phyloP scores from a whole-genome alignment of 2,797 vertebrate species.

The Syngnathus rostellatus region DNA sequence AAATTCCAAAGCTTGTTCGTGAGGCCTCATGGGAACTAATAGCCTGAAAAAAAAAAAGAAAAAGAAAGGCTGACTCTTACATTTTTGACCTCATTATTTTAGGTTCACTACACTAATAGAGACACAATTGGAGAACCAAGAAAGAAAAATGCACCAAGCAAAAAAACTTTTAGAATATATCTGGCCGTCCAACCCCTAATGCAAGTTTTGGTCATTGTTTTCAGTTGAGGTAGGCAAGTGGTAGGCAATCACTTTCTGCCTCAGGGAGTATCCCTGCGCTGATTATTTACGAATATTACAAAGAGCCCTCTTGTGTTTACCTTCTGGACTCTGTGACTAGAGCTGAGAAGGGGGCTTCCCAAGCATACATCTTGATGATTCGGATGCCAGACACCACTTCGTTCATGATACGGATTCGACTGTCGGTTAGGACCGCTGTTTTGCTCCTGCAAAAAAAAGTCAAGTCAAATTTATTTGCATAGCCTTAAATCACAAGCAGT shows the following conservation, averaged over 20 bases:
- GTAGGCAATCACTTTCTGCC: not conserved
- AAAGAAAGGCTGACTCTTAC: not conserved
- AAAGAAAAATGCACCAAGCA: no score
- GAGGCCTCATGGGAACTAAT: not conserved
- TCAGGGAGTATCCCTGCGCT: not conserved
- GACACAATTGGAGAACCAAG: not conserved
- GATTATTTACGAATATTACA: not conserved
- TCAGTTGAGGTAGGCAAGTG: not conserved
- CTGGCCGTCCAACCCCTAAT: not conserved
- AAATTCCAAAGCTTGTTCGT: no score
- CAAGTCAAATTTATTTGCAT: no score
- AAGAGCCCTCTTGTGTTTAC: constrained; percentile 47
- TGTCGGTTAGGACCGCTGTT: constrained; percentile 76
- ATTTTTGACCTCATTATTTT: not conserved
- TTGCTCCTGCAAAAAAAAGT: constrained; percentile 67
- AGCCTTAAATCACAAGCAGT: no score
- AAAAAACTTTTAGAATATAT: not conserved
- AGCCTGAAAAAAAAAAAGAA: not conserved
- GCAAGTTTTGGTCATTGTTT: not conserved
- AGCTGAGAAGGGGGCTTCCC: constrained; percentile 83
- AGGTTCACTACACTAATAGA: not conserved
- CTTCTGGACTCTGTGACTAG: constrained; percentile 76
- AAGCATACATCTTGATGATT: constrained; percentile 97
- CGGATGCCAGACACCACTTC: constrained; percentile 90
- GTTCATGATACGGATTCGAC: constrained; percentile 87